Percentiles rank a stretch among this genome's conserved stretches.
phyloP scores from a whole-genome alignment of 1,140 invertebrate species.

The Anastrepha ludens region DNA sequence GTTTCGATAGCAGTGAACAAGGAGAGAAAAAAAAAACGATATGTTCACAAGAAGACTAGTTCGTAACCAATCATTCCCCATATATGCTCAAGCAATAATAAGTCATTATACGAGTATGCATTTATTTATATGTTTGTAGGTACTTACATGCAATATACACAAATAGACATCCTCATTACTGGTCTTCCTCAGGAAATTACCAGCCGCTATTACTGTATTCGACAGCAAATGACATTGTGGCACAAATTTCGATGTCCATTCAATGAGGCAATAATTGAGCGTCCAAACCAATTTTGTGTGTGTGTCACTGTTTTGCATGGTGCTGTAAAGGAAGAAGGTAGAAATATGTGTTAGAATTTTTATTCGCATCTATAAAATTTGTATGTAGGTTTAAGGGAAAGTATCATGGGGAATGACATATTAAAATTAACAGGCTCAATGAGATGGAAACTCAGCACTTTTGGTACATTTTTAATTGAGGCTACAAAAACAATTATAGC shows the following conservation, averaged over 20 bases:
- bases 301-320: conserved; percentile 66
- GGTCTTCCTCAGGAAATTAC: conserved; percentile 69
- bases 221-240: conserved; percentile 70
- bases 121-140: neutral
- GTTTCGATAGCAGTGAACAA: no score
- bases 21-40: no score
- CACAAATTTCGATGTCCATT: conserved; percentile 74
- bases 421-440: no score
- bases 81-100: no score
- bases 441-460: no score
- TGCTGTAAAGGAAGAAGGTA: conserved; percentile 59
- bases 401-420: no score
- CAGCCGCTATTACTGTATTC: conserved; percentile 71
- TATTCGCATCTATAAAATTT: no score
- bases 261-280: conserved; percentile 74
- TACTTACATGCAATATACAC: conserved; percentile 73
- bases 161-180: conserved; percentile 69
- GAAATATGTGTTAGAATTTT: neutral
- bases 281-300: conserved; percentile 70
- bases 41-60: no score
- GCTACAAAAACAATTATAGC: no score
- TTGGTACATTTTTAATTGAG: no score
- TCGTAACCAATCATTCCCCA: no score
- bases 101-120: neutral
- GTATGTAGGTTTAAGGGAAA: no score